phyloP scores from a whole-genome alignment of 2,888 invertebrate species.

The Cephus nigrinus region DNA sequence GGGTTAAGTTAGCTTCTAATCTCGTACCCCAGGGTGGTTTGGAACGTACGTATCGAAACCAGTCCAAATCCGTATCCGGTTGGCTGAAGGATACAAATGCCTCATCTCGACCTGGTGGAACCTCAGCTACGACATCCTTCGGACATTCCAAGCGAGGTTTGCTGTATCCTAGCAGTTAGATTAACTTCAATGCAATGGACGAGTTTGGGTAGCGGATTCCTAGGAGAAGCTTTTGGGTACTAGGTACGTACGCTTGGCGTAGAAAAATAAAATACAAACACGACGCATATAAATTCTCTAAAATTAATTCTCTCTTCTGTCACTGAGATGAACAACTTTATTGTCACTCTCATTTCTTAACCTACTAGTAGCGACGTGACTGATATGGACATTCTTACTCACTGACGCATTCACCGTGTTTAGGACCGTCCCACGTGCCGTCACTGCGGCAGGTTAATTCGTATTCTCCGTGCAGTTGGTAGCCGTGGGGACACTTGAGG shows the following conservation, averaged over 20 bases:
- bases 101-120: conserved; percentile 65
- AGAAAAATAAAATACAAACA: background rate
- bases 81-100: conserved; percentile 68
- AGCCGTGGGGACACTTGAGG: conserved; percentile 66
- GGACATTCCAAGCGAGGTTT: conserved; percentile 70
- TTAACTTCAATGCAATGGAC: background rate
- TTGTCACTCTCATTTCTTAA: background rate
- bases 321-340: background rate
- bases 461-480: conserved; percentile 65
- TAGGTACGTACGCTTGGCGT: background rate
- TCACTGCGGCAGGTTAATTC: conserved; percentile 64
- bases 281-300: background rate
- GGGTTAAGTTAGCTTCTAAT: conserved; percentile 66
- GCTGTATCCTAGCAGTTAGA: conserved; percentile 61
- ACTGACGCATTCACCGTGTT: conserved; percentile 67
- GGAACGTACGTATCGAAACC: conserved; percentile 68
- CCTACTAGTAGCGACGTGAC: background rate
- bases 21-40: conserved; percentile 68
- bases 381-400: conserved; percentile 43
- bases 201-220: background rate
- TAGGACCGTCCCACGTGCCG: conserved; percentile 67
- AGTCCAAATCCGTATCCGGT: conserved; percentile 70
- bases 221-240: background rate
- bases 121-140: conserved; percentile 65
- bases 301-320: background rate